Percentiles rank a stretch among this genome's conserved stretches.
phyloP scores from a whole-genome alignment of 2,888 invertebrate species.

The Polyploca ridens region DNA sequence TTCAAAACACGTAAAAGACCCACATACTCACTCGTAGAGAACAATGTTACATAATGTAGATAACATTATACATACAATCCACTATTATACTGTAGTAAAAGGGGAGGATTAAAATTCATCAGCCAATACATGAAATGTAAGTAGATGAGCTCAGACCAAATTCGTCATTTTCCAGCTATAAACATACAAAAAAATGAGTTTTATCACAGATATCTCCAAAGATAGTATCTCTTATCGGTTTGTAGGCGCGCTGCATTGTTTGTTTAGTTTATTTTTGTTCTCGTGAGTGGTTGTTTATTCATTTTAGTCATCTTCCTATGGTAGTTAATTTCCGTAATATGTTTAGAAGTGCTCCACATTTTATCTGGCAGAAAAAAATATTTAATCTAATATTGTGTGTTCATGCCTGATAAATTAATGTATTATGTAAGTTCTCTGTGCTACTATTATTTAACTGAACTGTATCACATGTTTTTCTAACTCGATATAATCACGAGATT shows the following conservation, averaged over 20 bases:
- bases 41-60: slow-evolving; percentile 52
- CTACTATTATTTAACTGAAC: neutral
- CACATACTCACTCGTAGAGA: slow-evolving; percentile 61
- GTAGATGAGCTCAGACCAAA: slow-evolving; percentile 14
- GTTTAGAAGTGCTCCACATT: neutral
- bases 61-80: slow-evolving; percentile 31
- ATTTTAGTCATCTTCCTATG: neutral
- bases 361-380: neutral
- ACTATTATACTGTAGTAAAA: slow-evolving; percentile 21
- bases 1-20: slow-evolving; percentile 64
- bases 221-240: slow-evolving; percentile 39
- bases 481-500: neutral
- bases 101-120: slow-evolving; percentile 1
- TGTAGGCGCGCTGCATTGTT: slow-evolving; percentile 27
- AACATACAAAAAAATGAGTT: neutral
- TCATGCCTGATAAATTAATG: neutral
- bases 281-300: slow-evolving; percentile 9
- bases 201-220: slow-evolving; percentile 35
- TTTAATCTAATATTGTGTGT: neutral
- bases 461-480: neutral
- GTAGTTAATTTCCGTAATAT: neutral
- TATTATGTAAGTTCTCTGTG: neutral
- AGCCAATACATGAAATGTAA: slow-evolving; percentile 12
- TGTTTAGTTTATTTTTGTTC: slow-evolving; percentile 23
- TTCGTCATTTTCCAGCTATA: neutral